These are phyloP conservation scores for Harpegnathos saltator DNA, from an alignment of 1,140 invertebrate species.

Conservation along the genomic window DNA sequence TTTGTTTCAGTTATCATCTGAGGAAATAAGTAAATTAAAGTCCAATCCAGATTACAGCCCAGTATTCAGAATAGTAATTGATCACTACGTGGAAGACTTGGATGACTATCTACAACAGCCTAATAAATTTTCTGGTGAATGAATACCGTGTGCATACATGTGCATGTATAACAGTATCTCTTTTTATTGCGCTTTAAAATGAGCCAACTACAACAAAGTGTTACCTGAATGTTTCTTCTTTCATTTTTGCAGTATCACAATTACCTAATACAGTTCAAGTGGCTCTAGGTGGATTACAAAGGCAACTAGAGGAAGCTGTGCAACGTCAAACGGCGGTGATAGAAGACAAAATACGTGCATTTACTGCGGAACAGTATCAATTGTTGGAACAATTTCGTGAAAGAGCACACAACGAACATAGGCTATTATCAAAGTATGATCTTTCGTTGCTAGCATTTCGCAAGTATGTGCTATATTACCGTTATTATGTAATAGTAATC, in stretches of 20 bases:
- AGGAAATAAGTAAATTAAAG: slow-evolving; percentile 81
- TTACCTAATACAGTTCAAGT: slow-evolving; percentile 78
- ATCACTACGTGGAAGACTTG: slow-evolving; percentile 75
- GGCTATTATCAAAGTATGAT: slow-evolving; percentile 83
- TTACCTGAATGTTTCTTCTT: slow-evolving; percentile 16
- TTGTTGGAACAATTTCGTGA: slow-evolving; percentile 85
- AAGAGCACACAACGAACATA: slow-evolving; percentile 85
- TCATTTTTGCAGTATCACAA: slow-evolving; percentile 76
- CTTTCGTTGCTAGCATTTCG: background rate
- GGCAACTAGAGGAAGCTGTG: slow-evolving; percentile 84
- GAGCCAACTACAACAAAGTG: background rate
- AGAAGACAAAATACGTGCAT: slow-evolving; percentile 86
- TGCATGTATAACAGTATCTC: background rate
- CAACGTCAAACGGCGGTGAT: slow-evolving; percentile 83
- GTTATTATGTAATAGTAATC: slow-evolving; percentile 19
- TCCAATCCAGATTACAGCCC: slow-evolving; percentile 80
- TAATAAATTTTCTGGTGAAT: slow-evolving; percentile 81
- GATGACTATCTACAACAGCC: slow-evolving; percentile 76
- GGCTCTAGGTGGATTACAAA: slow-evolving; percentile 84
- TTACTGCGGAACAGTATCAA: slow-evolving; percentile 85
- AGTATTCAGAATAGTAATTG: slow-evolving; percentile 84
- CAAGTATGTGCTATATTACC: slow-evolving; percentile 1
- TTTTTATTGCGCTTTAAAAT: background rate
- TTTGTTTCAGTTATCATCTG: slow-evolving; percentile 79
- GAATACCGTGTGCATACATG: slow-evolving; percentile 13